Percentiles rank a stretch among this genome's conserved stretches.
Conservation (phyloP, 2,888 invertebrate genomes). For the Amphimallon solstitiale region DNA sequence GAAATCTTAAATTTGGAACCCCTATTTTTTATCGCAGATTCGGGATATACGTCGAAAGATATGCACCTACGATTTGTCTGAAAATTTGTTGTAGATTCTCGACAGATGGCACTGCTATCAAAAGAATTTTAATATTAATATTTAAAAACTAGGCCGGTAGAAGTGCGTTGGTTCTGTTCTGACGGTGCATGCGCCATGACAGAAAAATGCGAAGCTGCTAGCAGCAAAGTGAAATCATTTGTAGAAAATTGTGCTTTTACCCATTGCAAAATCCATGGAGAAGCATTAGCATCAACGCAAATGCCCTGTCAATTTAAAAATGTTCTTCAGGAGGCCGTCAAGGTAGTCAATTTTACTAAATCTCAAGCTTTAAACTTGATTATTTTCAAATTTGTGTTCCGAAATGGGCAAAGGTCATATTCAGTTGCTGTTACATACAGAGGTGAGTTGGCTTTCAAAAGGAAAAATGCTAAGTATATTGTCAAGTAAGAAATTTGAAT, state of each 20-base stretch:
- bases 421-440: slow-evolving; percentile 37
- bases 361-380: slow-evolving; percentile 25
- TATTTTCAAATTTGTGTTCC: background rate
- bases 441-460: slow-evolving; percentile 34
- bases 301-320: slow-evolving; percentile 36
- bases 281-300: slow-evolving; percentile 33
- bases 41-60: too few species aligned
- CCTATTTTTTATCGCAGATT: too few species aligned
- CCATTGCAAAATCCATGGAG: slow-evolving; percentile 40
- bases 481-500: too few species aligned
- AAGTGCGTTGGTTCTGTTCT: slow-evolving; percentile 47
- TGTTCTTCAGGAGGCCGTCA: slow-evolving; percentile 29
- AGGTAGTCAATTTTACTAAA: slow-evolving; percentile 39
- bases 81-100: too few species aligned
- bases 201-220: slow-evolving; percentile 41
- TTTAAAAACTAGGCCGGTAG: slow-evolving; percentile 44
- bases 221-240: slow-evolving; percentile 35
- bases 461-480: slow-evolving; percentile 21
- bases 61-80: too few species aligned
- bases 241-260: slow-evolving; percentile 30
- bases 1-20: too few species aligned
- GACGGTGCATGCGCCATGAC: slow-evolving; percentile 47
- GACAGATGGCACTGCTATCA: too few species aligned
- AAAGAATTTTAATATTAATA: too few species aligned
- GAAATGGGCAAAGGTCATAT: slow-evolving; percentile 36